Evolutionary conservation across 2,888 invertebrate species (phyloP), one percentile per base, ranked within the genome.

Genomic region (Drosophila kuntzei): DNA sequence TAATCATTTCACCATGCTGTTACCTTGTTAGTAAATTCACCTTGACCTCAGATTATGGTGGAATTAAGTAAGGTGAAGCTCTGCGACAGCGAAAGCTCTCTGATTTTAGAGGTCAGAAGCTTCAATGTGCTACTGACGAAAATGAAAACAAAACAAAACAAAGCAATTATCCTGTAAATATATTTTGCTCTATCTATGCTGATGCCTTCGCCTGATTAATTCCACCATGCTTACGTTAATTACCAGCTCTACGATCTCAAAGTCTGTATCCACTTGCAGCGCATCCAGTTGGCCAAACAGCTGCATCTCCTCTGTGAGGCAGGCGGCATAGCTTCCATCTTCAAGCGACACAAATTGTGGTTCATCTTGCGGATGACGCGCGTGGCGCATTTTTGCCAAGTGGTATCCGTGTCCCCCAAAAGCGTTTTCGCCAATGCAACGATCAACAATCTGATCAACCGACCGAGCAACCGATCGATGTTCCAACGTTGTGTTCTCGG

Each of bases 271-370:
- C 36, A 14, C 16, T 2, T 47, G 49, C 32, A 72, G 50, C 0
- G 67, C 77, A 3, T 27, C 43, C 44, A 82, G 58, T 27, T 85
- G 82, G 0, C 62, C 77, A 54, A 82, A 82, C 0, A 82, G 59
- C 27, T 73, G 71, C 18, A 76, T n/a, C 16, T 88, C 80, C 46
- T 82, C 88, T 2, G 49, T 54, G 4, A 80, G 59, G 16, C 66
- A 76, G 14, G 47, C 65, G 5, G 51, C 62, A 43, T 88, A 86
- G 49, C 47, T 57, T 9, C 14, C 29, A 20, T 41, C 60, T 8
- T 29, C 29, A 0, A 32, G 55, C 1, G 53, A 12, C 27, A 34
- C 25, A n/a, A 51, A 37, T 37, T 55, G 41, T n/a, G 43, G 14
- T 18, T 25, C 47, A n/a, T 12, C 18, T 12, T 11, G 29, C 32